phyloP scores from a whole-genome alignment of 2,888 invertebrate genomes.

The Harpagoxenus sublaevis region DNA sequence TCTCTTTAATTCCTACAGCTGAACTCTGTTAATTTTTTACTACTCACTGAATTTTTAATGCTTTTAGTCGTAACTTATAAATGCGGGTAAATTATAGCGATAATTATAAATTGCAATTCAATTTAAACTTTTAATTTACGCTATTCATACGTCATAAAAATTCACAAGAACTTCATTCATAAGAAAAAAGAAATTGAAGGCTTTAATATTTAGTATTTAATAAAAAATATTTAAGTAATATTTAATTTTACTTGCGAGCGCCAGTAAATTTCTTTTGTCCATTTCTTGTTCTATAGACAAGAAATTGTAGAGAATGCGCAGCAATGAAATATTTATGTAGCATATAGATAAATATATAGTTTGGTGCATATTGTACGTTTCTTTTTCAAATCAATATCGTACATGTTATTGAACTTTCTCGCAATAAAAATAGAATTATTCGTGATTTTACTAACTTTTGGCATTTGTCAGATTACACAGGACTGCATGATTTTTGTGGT shows the following conservation, averaged over 20 bases:
- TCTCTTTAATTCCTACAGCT: background rate
- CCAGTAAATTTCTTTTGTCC: no score
- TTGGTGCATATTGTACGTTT: background rate
- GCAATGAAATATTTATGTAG: background rate
- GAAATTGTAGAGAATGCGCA: background rate
- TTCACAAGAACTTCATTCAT: background rate
- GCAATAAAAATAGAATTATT: background rate
- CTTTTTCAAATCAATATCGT: background rate
- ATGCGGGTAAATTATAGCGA: background rate
- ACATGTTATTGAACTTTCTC: background rate
- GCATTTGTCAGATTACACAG: background rate
- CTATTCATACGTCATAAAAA: background rate
- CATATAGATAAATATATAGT: background rate
- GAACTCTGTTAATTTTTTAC: background rate
- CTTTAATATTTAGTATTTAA: background rate
- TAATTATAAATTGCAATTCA: constrained; percentile 10
- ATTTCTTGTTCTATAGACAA: background rate
- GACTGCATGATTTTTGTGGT: no score
- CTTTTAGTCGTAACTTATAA: background rate
- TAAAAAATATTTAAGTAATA: background rate
- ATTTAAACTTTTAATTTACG: background rate
- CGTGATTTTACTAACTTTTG: background rate
- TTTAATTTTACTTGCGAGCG: background rate
- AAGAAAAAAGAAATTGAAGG: background rate
- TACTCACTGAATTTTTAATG: background rate